phyloP scores from a whole-genome alignment of 2,888 invertebrate species.

The Octonoba sinensis region DNA sequence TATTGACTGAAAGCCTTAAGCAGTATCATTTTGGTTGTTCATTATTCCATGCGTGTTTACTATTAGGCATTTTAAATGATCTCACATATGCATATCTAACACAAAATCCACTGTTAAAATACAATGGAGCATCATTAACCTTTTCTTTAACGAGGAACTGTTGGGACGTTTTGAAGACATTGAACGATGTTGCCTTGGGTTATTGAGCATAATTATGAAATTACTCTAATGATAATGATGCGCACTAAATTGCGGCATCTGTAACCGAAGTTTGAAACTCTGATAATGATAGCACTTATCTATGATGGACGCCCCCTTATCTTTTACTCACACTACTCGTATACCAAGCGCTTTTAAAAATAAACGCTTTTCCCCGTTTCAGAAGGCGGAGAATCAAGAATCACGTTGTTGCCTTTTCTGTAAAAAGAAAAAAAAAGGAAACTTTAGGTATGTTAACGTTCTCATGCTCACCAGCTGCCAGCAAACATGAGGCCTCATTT shows the following conservation, averaged over 20 bases:
- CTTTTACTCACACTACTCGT: not conserved
- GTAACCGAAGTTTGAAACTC: constrained; percentile 19
- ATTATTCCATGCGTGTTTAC: no score
- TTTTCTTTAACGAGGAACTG: constrained; percentile 14
- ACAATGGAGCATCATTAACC: constrained; percentile 35
- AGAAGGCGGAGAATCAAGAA: constrained; percentile 3
- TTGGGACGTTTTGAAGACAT: constrained; percentile 14
- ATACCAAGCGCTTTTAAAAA: constrained; percentile 34
- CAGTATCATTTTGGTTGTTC: no score
- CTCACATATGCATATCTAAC: not conserved
- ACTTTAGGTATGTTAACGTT: constrained; percentile 1
- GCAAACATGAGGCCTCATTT: no score
- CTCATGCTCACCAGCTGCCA: not conserved
- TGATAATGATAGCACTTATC: constrained; percentile 49
- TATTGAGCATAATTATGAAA: constrained; percentile 52
- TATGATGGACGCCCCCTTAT: constrained; percentile 15
- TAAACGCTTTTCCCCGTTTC: constrained; percentile 32
- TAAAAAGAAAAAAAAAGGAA: constrained; percentile 5
- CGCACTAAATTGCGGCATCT: constrained; percentile 16
- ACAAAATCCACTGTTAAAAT: constrained; percentile 11
- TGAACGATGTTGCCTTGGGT: constrained; percentile 29
- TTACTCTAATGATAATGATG: constrained; percentile 42
- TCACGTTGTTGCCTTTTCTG: constrained; percentile 1
- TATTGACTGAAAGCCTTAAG: no score
- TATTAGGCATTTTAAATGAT: no score